Conservation (phyloP, 2,797 vertebrate genomes). For the Cuculus canorus region DNA sequence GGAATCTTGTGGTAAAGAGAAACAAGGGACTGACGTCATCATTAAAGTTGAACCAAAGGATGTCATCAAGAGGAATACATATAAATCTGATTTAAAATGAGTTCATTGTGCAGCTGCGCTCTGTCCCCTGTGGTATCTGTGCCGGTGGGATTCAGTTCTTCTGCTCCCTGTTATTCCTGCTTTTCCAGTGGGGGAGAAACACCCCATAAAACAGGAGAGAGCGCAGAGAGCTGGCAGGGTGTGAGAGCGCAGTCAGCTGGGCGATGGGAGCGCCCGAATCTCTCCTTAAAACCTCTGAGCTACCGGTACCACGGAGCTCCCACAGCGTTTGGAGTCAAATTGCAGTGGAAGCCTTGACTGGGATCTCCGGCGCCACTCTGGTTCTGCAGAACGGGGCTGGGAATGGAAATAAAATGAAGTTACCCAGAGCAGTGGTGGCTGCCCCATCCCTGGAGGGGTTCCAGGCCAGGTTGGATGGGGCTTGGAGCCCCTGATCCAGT, state of each 20-base stretch:
- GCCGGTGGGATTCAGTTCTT: neutral
- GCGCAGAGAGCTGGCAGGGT: neutral
- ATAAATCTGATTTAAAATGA: neutral
- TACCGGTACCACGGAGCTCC: neutral
- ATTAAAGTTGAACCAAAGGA: neutral
- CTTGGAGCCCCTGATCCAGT: too few relatives aligned
- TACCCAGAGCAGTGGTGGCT: too few relatives aligned
- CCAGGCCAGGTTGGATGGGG: too few relatives aligned
- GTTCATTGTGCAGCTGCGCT: neutral
- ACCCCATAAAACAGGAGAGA: accelerated
- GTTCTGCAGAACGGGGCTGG: too few relatives aligned
- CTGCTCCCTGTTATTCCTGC: neutral
- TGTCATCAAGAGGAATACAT: neutral
- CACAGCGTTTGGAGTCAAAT: neutral
- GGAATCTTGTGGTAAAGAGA: neutral
- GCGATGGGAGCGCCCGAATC: neutral
- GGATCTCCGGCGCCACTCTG: too few relatives aligned
- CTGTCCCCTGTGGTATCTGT: neutral
- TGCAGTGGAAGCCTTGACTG: neutral
- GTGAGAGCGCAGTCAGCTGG: neutral
- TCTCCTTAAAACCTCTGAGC: neutral
- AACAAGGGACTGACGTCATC: neutral
- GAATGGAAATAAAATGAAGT: too few relatives aligned
- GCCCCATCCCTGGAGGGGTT: too few relatives aligned
- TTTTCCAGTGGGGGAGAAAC: neutral